Evolutionary conservation across 2,797 vertebrate genomes (phyloP), one percentile per base, ranked within the genome.

Genomic region (Characodon lateralis): DNA sequence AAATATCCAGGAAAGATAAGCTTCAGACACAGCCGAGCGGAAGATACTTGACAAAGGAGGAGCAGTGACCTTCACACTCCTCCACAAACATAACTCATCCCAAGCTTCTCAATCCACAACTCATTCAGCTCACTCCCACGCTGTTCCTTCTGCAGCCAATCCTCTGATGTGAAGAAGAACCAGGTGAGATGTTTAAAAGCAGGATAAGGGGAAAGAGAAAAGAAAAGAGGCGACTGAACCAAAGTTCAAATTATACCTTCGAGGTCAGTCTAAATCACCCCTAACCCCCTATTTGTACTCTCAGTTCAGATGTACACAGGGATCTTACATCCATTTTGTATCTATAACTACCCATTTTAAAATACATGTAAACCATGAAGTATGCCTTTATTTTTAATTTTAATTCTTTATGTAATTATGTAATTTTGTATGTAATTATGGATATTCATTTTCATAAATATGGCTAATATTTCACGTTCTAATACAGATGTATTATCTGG

Each of bases 41-140:
- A 69, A 58, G 80, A 72, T 35, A 65, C 63, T 39, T 0, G 3
- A 46, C 9, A 35, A 58, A 78, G 74, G 80, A 77, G 69, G 80
- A 80, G 63, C 26, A 71, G 9, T 83, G 85, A 83, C 78, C 83
- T 80, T 84, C 85, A 87, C 48, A 31, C 74, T 77, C 71, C 77
- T 79, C 71, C 74, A 48, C 74, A 79, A 74, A 63, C 66, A 77
- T 66, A 58, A 28, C 61, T 78, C 78, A 69, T 58, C 63, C 4
- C 75, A 75, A 16, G 24, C 69, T 73, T 26, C 77, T 69, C 43
- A 22, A 71, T 79, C 48, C 39, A 16, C 63, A 53, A 56, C 72
- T 43, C 77, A 24, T 58, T 43, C 63, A 39, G 8, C 68, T 79
- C 79, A 61, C 73, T 48, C 85, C 77, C 74, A 87, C 70, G 14